phyloP scores from a whole-genome alignment of 1,140 invertebrate genomes.

The Drosophila lacertosa region DNA sequence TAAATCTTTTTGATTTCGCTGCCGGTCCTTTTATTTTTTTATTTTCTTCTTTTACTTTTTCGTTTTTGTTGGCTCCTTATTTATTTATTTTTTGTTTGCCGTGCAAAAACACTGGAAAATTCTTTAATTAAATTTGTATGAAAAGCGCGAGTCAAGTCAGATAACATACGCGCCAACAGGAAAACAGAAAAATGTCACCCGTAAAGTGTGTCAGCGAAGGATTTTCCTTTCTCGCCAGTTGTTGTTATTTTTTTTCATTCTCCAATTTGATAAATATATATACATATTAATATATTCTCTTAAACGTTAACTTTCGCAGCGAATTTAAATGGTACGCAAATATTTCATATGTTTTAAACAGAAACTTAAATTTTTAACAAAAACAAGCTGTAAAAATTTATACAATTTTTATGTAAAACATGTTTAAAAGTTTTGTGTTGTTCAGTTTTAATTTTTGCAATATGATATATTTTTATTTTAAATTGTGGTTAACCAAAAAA shows the following conservation, averaged over 20 bases:
- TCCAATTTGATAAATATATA: constrained; percentile 31
- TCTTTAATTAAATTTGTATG: constrained; percentile 77
- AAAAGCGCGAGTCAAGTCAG: constrained; percentile 39
- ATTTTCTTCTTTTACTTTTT: neutral
- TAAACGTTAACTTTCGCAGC: too few relatives aligned
- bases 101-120: constrained; percentile 55
- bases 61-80: neutral
- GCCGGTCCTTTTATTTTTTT: constrained; percentile 7
- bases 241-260: constrained; percentile 5
- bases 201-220: constrained; percentile 30
- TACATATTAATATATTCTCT: constrained; percentile 4
- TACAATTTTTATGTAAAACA: too few relatives aligned
- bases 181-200: constrained; percentile 37
- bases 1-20: constrained; percentile 76
- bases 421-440: too few relatives aligned
- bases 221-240: constrained; percentile 9
- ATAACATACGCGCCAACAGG: constrained; percentile 32
- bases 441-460: neutral
- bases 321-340: too few relatives aligned
- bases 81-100: constrained; percentile 28
- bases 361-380: too few relatives aligned
- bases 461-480: constrained; percentile 16
- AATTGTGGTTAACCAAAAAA: neutral
- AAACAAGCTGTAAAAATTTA: too few relatives aligned
- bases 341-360: too few relatives aligned